These are phyloP conservation scores for Morphnarchus princeps DNA, from an alignment of 2,113 vertebrate genomes.

Conservation along the genomic window DNA sequence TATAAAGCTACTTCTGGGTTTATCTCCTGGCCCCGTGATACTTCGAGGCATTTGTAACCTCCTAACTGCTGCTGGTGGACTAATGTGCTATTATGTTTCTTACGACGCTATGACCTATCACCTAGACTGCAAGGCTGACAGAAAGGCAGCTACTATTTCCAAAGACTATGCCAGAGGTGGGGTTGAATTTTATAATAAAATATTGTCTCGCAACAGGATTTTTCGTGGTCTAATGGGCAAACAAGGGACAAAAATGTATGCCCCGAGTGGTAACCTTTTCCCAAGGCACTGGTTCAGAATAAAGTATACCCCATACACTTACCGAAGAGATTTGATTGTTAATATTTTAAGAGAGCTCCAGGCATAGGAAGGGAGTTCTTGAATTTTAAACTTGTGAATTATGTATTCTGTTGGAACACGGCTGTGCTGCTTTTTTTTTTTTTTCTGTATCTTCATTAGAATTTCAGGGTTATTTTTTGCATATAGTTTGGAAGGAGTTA, in stretches of 20 bases:
- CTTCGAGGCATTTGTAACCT: slow-evolving; percentile 76
- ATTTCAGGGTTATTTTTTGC: slow-evolving; percentile 23
- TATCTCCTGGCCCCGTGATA: slow-evolving; percentile 70
- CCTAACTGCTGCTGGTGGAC: slow-evolving; percentile 67
- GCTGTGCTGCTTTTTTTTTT: background rate
- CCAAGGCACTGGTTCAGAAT: slow-evolving; percentile 81
- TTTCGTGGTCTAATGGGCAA: slow-evolving; percentile 84
- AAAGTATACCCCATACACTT: slow-evolving; percentile 86
- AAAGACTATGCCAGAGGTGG: slow-evolving; percentile 81
- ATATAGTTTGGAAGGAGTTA: background rate
- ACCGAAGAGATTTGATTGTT: slow-evolving; percentile 80
- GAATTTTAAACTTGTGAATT: slow-evolving; percentile 58
- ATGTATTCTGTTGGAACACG: slow-evolving; percentile 34
- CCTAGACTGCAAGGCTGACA: slow-evolving; percentile 83
- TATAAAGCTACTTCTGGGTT: slow-evolving; percentile 81
- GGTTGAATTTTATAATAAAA: slow-evolving; percentile 91
- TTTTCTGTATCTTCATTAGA: background rate
- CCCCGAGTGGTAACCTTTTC: slow-evolving; percentile 86
- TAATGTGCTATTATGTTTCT: slow-evolving; percentile 75
- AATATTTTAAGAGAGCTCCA: slow-evolving; percentile 70
- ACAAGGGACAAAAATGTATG: slow-evolving; percentile 80
- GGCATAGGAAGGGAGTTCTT: background rate
- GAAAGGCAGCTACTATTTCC: slow-evolving; percentile 77
- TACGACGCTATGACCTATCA: slow-evolving; percentile 77
- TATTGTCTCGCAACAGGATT: slow-evolving; percentile 81